Evolutionary conservation across 2,113 vertebrate genomes (phyloP), one percentile per base, ranked within the genome.

Genomic region (Rhombomys opimus): DNA sequence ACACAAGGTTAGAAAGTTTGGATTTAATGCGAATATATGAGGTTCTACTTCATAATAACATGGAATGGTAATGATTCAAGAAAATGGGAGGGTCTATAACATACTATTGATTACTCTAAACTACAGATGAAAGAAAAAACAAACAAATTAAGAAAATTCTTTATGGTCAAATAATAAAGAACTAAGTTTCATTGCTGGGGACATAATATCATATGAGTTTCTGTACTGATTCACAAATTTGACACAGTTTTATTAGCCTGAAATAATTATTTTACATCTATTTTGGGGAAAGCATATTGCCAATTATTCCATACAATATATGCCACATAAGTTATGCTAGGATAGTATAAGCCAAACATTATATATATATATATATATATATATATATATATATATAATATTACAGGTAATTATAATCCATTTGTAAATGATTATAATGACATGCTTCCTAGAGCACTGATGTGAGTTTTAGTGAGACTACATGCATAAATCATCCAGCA

Each of bases 1-100:
- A 95, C 87, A 97, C 93, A 97, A 97, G 97, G 89, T 96, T 97
- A 96, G 87, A 88, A 97, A 96, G 87, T 91, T 97, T 89, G 73
- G 65, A 89, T 97, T 93, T 96, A 93, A 94, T 97, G 92, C 73
- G 81, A 96, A 85, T 95, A 84, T 89, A 87, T 90, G 86, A 92
- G 57, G 89, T 94, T 94, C 46, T 95, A 95, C 25, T 93, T 95
- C 20, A 52, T 94, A 97, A 95, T 96, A 96, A 80, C 50, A 97
- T 92, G 59, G 85, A 20, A 95, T 86, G 41, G 90, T 96, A 77
- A 96, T 94, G 84, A 95, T 77, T 96, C 80, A 90, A 88, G 88
- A 23, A 90, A 93, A 96, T 90, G 6, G 72, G 23, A 78, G 46
- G 82, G 90, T 96, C 75, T 92, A 63, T 72, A 89, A 20, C 15